Percentiles rank a stretch among this genome's conserved stretches.
Evolutionary conservation across 2,888 invertebrate species (phyloP).

Genomic region (Cheilosia grossa): DNA sequence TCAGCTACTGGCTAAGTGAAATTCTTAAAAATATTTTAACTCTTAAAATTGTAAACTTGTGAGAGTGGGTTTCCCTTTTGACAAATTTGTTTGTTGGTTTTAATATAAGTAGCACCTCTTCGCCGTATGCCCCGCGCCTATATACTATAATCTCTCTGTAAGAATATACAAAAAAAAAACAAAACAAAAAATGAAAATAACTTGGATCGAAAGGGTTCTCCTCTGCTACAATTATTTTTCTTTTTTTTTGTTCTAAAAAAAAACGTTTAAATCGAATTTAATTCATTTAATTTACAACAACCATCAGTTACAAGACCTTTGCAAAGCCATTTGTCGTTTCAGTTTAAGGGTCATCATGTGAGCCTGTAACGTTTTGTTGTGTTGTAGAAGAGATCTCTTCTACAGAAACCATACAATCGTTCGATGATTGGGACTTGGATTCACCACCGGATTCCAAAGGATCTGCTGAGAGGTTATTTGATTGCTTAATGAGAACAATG

Average conservation of each 20-base stretch:
- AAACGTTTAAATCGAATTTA: conserved; percentile 43
- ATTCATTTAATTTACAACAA: conserved; percentile 70
- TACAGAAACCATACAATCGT: conserved; percentile 67
- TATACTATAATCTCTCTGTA: conserved; percentile 70
- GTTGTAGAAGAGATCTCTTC: conserved; percentile 69
- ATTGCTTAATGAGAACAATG: conserved; percentile 58
- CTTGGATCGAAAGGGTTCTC: conserved; percentile 39
- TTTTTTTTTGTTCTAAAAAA: not conserved
- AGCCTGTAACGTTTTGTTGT: conserved; percentile 57
- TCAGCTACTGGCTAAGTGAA: conserved; percentile 41
- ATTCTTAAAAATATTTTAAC: conserved; percentile 69
- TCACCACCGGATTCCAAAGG: conserved; percentile 41
- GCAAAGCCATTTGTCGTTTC: conserved; percentile 22
- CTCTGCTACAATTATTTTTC: conserved; percentile 24
- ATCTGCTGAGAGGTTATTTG: conserved; percentile 19
- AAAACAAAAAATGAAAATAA: conserved; percentile 29
- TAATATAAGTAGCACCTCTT: conserved; percentile 59
- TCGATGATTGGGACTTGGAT: conserved; percentile 49
- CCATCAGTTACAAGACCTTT: conserved; percentile 58
- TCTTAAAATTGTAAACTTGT: conserved; percentile 61
- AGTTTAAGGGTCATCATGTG: conserved; percentile 46
- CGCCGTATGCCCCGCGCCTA: conserved; percentile 26
- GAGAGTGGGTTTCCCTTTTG: conserved; percentile 39
- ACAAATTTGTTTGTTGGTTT: conserved; percentile 21
- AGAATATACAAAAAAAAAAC: conserved; percentile 65